Base-by-base conservation (phyloP, 2,113 vertebrate species). In the Anhinga rufa region DNA sequence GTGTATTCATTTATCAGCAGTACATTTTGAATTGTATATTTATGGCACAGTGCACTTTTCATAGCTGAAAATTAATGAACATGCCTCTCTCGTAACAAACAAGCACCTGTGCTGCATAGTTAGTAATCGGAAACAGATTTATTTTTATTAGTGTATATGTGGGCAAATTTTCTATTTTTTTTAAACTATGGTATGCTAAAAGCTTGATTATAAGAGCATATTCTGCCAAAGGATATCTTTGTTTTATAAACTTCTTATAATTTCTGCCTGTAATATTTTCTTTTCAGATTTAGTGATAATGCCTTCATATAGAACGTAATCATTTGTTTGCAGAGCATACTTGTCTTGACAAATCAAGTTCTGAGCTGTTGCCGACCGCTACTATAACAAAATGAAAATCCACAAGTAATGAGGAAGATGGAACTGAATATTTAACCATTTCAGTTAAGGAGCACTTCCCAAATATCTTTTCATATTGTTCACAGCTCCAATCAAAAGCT, bases 51-150 rank as follows among this genome's bases (percentile, higher is more conserved):
- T 99, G 99, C 99, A 99, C 99, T 99, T 99, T 99, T 99, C 99
- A 99, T 98, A 98, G 99, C 99, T 98, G 99, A 99, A 99, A 99
- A 99, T 99, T 99, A 99, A 99, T 99, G 99, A 99, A 99, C 99
- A 99, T 99, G 99, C 99, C 99, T 99, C 99, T 98, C 99, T 99
- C 98, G 98, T 99, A 99, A 99, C 99, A 99, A 99, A 99, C 99
- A 99, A 99, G 99, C 99, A 99, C 99, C 99, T 99, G 99, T 99
- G 99, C 98, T 98, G 99, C 99, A 98, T 98, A 98, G 99, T 99
- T 99, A 99, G 99, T 99, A 99, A 99, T 99, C 99, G 99, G 99
- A 99, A 99, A 99, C 99, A 98, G 98, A 99, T 99, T 99, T 99
- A 99, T 99, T 99, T 99, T 99, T 99, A 99, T 99, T 99, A 99